phyloP scores from a whole-genome alignment of 2,113 vertebrate species.

The Pogonocichla stellata region DNA sequence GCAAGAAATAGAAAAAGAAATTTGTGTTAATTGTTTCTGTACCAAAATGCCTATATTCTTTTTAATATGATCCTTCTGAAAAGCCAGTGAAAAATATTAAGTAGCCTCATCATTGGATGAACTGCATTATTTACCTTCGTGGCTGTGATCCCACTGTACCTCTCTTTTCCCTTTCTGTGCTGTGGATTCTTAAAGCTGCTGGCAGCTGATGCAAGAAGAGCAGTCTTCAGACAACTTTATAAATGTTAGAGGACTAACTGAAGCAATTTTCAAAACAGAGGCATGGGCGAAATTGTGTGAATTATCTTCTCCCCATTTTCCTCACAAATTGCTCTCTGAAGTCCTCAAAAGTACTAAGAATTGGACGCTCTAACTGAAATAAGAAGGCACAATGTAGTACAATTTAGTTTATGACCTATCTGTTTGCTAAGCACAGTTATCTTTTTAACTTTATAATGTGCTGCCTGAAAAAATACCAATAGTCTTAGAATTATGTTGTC shows the following conservation, averaged over 20 bases:
- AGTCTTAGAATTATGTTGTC: slow-evolving; percentile 7
- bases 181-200: not conserved
- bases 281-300: not conserved
- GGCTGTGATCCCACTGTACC: not conserved
- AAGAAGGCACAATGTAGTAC: not conserved
- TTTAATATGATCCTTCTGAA: not conserved
- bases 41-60: not conserved
- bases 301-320: not conserved
- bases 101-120: not conserved
- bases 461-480: slow-evolving; percentile 7
- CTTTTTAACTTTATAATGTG: not conserved
- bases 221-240: not conserved
- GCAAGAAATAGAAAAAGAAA: not conserved
- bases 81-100: not conserved
- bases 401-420: not conserved
- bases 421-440: slow-evolving; percentile 39
- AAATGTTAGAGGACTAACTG: not conserved
- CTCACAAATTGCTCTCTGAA: not conserved
- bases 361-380: not conserved
- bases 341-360: slow-evolving; percentile 15
- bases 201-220: not conserved
- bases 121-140: not conserved
- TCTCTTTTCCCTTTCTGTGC: not conserved
- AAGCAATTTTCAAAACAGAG: not conserved
- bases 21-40: not conserved